Evolutionary conservation across 2,797 vertebrate species (phyloP).

Genomic region (Hyperoplus immaculatus): DNA sequence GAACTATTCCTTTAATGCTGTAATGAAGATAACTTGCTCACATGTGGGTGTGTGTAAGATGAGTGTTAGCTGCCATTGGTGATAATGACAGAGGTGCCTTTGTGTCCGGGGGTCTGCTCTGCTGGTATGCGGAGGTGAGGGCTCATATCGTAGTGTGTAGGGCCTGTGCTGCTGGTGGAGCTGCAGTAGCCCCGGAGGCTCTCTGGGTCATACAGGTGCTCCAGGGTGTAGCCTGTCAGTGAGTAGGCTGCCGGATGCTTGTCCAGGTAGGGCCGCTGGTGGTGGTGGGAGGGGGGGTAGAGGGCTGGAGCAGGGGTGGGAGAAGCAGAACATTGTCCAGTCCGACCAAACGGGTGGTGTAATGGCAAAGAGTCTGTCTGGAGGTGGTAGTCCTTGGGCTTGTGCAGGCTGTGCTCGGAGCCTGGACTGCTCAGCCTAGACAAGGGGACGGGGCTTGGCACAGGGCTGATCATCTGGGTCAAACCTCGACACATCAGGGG

Average conservation of each 20-base stretch:
- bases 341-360: slow-evolving; percentile 83
- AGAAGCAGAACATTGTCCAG: slow-evolving; percentile 71
- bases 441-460: slow-evolving; percentile 88
- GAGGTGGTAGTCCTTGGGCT: slow-evolving; percentile 93
- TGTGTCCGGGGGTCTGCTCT: slow-evolving; percentile 92
- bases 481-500: slow-evolving; percentile 84
- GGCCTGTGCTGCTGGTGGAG: slow-evolving; percentile 88
- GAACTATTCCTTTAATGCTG: not conserved
- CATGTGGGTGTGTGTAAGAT: slow-evolving; percentile 8
- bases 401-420: slow-evolving; percentile 88
- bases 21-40: slow-evolving; percentile 6
- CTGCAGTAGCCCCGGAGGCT: slow-evolving; percentile 92
- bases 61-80: slow-evolving; percentile 95
- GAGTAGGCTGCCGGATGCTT: slow-evolving; percentile 91
- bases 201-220: slow-evolving; percentile 95
- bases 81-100: slow-evolving; percentile 98
- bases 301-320: slow-evolving; percentile 89
- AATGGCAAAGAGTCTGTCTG: slow-evolving; percentile 88
- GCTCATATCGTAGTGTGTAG: slow-evolving; percentile 90
- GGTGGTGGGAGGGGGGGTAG: slow-evolving; percentile 78
- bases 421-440: slow-evolving; percentile 93
- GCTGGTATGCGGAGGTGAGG: slow-evolving; percentile 93
- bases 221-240: slow-evolving; percentile 93
- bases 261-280: slow-evolving; percentile 92
- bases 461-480: slow-evolving; percentile 86